A percentile compares a stretch with the other conserved stretches of the same genome.
phyloP scores from a whole-genome alignment of 2,888 invertebrate species.

The Erebia palarica region DNA sequence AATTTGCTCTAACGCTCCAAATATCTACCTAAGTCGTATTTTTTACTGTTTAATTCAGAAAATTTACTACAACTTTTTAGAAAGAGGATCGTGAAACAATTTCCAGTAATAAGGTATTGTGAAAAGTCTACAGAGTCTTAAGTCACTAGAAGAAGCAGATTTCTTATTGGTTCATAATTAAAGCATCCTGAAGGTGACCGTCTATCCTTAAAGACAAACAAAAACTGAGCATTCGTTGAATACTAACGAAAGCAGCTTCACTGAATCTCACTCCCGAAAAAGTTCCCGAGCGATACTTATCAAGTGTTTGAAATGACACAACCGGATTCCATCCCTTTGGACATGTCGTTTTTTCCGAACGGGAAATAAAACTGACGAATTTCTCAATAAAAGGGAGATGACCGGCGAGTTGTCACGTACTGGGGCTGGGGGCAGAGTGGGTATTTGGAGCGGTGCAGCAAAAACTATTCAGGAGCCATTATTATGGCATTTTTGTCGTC shows the following conservation, averaged over 20 bases:
- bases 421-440: slow-evolving; percentile 66
- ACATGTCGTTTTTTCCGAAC: slow-evolving; percentile 67
- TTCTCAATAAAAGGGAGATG: slow-evolving; percentile 82
- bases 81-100: slow-evolving; percentile 52
- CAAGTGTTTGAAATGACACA: slow-evolving; percentile 83
- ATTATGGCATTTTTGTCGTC: slow-evolving; percentile 84
- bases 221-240: slow-evolving; percentile 74
- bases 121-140: slow-evolving; percentile 48
- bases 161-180: slow-evolving; percentile 78
- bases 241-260: slow-evolving; percentile 71
- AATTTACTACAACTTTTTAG: slow-evolving; percentile 42
- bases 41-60: slow-evolving; percentile 24
- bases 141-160: slow-evolving; percentile 56
- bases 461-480: slow-evolving; percentile 81
- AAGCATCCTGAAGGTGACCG: slow-evolving; percentile 78
- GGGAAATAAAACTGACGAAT: slow-evolving; percentile 80
- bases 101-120: slow-evolving; percentile 64
- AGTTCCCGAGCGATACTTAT: slow-evolving; percentile 75
- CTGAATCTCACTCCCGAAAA: slow-evolving; percentile 75
- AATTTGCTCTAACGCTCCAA: slow-evolving; percentile 3
- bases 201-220: slow-evolving; percentile 63
- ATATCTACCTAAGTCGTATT: slow-evolving; percentile 17
- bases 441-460: slow-evolving; percentile 81
- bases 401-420: slow-evolving; percentile 77
- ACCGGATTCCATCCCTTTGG: slow-evolving; percentile 74